A percentile compares a stretch with the other conserved stretches of the same genome.
Conservation (phyloP, 1,140 invertebrate species). For the Orchesella cincta region DNA sequence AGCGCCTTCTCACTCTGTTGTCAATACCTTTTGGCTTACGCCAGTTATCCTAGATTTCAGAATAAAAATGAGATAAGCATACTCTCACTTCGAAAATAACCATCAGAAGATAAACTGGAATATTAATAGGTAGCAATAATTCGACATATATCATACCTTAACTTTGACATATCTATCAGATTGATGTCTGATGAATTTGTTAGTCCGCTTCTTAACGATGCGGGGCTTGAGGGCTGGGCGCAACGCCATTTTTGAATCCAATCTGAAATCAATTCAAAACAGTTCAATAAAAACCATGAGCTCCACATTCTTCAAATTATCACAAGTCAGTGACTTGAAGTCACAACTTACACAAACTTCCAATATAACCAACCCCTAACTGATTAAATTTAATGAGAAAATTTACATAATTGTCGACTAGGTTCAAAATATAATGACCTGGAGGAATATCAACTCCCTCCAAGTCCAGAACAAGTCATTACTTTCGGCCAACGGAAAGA, state of each 20-base stretch:
- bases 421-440: constrained; percentile 5
- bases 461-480: neutral
- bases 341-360: neutral
- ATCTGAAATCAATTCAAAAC: neutral
- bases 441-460: constrained; percentile 3
- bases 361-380: neutral
- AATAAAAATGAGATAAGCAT: constrained; percentile 50
- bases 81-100: neutral
- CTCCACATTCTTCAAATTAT: neutral
- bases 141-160: constrained; percentile 66
- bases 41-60: constrained; percentile 77
- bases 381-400: neutral
- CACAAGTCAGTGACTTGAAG: neutral
- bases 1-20: constrained; percentile 95
- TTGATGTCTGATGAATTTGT: constrained; percentile 95
- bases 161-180: constrained; percentile 95
- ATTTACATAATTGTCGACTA: neutral
- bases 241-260: constrained; percentile 73
- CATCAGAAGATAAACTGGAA: neutral
- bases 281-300: constrained; percentile 10
- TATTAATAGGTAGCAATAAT: constrained; percentile 11
- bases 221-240: constrained; percentile 81
- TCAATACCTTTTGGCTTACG: constrained; percentile 98
- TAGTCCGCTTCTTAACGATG: constrained; percentile 93
- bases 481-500: constrained; percentile 22